A percentile compares a stretch with the other conserved stretches of the same genome.
These are phyloP conservation scores for Trachops cirrhosus DNA, from an alignment of 2,797 vertebrate species.

Conservation along the genomic window DNA sequence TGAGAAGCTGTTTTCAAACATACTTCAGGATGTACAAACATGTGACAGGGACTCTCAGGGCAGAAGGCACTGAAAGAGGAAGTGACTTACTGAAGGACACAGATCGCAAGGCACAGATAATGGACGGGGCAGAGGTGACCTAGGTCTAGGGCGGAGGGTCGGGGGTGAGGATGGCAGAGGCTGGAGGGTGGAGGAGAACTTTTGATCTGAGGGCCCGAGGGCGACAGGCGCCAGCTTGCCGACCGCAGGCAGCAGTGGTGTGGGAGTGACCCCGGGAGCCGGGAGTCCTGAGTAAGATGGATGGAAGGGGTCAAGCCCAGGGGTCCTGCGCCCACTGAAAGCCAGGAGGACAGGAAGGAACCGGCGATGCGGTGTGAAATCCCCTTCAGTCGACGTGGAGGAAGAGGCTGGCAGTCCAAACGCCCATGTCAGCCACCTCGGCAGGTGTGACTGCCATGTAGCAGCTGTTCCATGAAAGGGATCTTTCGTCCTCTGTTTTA, in stretches of 20 bases:
- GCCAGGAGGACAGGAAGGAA: not conserved
- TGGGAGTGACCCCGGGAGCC: not conserved
- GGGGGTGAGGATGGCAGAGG: not conserved
- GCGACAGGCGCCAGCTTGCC: accelerated
- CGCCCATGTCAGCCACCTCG: not conserved
- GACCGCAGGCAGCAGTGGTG: not conserved
- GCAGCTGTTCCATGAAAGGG: too few relatives aligned
- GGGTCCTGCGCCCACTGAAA: not conserved
- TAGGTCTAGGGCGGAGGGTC: not conserved
- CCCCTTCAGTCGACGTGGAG: not conserved
- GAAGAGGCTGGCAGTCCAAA: not conserved
- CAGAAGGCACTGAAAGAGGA: not conserved
- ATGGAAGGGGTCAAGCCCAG: not conserved
- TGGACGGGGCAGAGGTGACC: not conserved
- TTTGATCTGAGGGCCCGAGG: not conserved
- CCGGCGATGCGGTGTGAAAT: accelerated
- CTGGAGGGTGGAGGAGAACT: not conserved
- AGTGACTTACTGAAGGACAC: not conserved
- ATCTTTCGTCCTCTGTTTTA: not conserved
- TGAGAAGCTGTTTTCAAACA: not conserved
- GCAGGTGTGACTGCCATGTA: not conserved
- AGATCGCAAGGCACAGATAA: not conserved
- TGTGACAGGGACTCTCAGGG: not conserved
- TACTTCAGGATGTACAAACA: not conserved
- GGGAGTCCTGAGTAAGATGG: not conserved